Base-by-base conservation (phyloP, 2,888 invertebrate species). In the Encarsia formosa region DNA sequence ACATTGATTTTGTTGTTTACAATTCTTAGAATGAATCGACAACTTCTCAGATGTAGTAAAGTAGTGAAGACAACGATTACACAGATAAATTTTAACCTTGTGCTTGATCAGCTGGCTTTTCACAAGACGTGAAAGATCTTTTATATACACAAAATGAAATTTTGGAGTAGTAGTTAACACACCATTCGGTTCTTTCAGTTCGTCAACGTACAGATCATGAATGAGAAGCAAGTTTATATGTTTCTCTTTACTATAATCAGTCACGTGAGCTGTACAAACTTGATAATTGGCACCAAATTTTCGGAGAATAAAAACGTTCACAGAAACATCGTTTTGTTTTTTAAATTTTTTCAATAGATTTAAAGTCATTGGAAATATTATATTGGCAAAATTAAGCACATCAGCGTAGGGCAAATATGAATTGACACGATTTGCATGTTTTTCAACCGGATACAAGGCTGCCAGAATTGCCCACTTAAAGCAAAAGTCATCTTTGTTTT, bases 401-500 rank as follows among this genome's bases (percentile, higher is more conserved):
- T 13, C 24, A 15, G 6, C 3, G 4, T 24, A 23, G 4, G n/a
- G 23, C 24, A 16, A 6, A n/a, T 40, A 24, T 4, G 23, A 5
- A 2, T n/a, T 26, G 11, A 24, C 15, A 23, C 24, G 24, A 5
- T 40, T 15, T 15, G 9, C 18, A 24, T 23, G 2, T 15, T 23
- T 24, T 5, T 5, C 18, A 15, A 16, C 24, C 4, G 23, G 15
- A 40, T 40, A 11, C 5, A 24, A 15, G 2, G 40, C 4, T 15
- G 40, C 23, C 16, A 40, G 13, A 29, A 64, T 40, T 6, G 59
- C 56, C 63, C 63, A 63, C 35, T 60, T 57, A 38, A 62, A 62
- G 32, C 63, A 65, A 43, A 49, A 57, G 26, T 51, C 29, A 56
- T 62, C 61, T 15, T 48, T 11, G 44, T 62, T 63, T 46, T 54